Base-by-base conservation (phyloP, 2,113 vertebrate genomes). In the Gnathonemus echidnorhynchus region DNA sequence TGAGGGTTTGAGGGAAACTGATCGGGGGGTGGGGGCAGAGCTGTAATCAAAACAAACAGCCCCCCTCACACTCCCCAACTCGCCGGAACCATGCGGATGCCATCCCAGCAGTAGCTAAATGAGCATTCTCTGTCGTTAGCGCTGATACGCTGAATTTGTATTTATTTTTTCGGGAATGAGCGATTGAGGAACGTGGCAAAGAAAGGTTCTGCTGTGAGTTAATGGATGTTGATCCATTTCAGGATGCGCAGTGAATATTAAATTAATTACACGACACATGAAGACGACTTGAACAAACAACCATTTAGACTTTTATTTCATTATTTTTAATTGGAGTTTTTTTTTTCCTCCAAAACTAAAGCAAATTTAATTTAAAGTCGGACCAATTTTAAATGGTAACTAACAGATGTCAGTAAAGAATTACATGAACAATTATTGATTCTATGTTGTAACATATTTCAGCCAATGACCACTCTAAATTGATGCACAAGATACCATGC, bases 1-100 rank as follows among this genome's bases (percentile, higher is more conserved):
- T 91, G 93, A 86, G 91, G 93, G 94, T 93, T 94, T 90, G 88
- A 35, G 90, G 91, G 93, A 91, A 90, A 39, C 42, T 45, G 70
- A 39, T 77, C 31, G 27, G 62, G 9, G 15, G 11, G 35, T 5
- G 85, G 39, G 74, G 91, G 91, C 62, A 90, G 88, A 83, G 91
- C 48, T 27, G 91, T 92, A 91, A 93, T 93, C 92, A 91, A 93
- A 94, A 91, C 77, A 89, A 86, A 85, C 49, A 45, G 19, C 50
- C 49, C 8, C 49, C 48, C 49, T 2, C 35, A 80, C 35, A 42
- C 27, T 35, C 86, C 86, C 86, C 86, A 35, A 53, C 27, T 35
- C 10, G 86, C 86, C 50, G n/a, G 49, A 87, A 87, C 49, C 49
- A 53, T 35, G 11, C 50, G 31, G 50, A 87, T 87, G 50, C 50